Evolutionary conservation across 2,113 vertebrate species (phyloP).

Genomic region (Leiothrix lutea): DNA sequence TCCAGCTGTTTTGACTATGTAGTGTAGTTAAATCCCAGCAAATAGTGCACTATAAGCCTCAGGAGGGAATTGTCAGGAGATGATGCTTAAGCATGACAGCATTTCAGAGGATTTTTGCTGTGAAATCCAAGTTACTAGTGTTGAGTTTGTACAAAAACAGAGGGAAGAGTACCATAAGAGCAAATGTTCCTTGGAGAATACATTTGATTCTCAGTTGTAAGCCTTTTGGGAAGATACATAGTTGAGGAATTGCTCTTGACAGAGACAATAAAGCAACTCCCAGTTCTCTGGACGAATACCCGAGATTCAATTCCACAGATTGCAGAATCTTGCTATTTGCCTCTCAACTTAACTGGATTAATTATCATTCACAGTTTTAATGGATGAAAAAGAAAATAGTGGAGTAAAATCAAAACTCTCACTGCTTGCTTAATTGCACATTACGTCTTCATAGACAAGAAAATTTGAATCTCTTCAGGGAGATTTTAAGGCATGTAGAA

Average conservation of each 20-base stretch:
- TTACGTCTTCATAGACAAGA: background rate
- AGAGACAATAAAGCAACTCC: background rate
- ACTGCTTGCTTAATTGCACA: background rate
- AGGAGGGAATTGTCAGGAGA: background rate
- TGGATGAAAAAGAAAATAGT: background rate
- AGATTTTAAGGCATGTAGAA: background rate
- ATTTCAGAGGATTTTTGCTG: background rate
- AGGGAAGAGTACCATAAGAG: background rate
- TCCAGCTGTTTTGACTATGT: background rate
- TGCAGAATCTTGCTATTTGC: background rate
- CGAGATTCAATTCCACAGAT: background rate
- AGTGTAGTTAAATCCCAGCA: background rate
- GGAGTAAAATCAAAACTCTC: background rate
- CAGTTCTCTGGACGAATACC: background rate
- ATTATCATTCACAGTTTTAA: background rate
- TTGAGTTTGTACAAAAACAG: background rate
- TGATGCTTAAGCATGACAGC: background rate
- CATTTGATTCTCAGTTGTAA: background rate
- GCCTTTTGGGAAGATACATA: background rate
- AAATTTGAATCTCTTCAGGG: background rate
- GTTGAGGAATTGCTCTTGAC: background rate
- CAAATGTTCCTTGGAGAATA: background rate
- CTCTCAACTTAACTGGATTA: background rate
- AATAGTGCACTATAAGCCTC: background rate
- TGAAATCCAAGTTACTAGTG: background rate